Conservation (phyloP, 2,888 invertebrate species). For the Choreutis nemorana region DNA sequence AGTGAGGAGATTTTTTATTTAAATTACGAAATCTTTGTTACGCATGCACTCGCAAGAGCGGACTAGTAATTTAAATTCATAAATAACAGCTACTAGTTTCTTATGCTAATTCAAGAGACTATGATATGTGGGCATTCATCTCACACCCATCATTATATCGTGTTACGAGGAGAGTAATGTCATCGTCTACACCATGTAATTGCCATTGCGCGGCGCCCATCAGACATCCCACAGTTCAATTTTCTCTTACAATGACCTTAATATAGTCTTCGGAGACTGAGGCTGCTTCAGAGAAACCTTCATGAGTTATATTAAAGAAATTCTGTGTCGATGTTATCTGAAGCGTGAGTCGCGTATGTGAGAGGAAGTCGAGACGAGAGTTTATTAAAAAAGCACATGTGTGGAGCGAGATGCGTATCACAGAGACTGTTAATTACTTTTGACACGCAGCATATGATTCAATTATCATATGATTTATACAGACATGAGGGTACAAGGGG, state of each 20-base stretch:
- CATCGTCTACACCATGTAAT: slow-evolving; percentile 32
- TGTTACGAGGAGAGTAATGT: slow-evolving; percentile 17
- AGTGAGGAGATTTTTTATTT: too few species aligned
- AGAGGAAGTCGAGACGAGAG: slow-evolving; percentile 49
- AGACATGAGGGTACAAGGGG: slow-evolving; percentile 30
- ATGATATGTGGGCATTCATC: slow-evolving; percentile 3
- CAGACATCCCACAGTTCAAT: slow-evolving; percentile 40
- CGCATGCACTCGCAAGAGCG: background rate
- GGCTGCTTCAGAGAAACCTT: too few species aligned
- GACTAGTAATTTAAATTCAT: slow-evolving; percentile 15
- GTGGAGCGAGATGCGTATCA: slow-evolving; percentile 56
- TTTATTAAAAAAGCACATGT: slow-evolving; percentile 64
- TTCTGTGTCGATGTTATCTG: slow-evolving; percentile 57
- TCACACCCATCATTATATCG: slow-evolving; percentile 10
- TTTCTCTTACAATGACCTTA: slow-evolving; percentile 57
- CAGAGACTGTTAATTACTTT: slow-evolving; percentile 62
- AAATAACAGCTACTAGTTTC: slow-evolving; percentile 12
- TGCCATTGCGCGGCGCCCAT: slow-evolving; percentile 33
- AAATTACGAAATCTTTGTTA: slow-evolving; percentile 9
- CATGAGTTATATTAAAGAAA: slow-evolving; percentile 49
- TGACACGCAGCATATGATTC: slow-evolving; percentile 67
- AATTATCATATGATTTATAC: slow-evolving; percentile 65
- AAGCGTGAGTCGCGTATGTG: slow-evolving; percentile 48
- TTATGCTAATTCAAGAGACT: slow-evolving; percentile 1
- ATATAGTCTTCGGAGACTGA: slow-evolving; percentile 52